Conservation (phyloP, 2,113 vertebrate species). For the Xenus cinereus region DNA sequence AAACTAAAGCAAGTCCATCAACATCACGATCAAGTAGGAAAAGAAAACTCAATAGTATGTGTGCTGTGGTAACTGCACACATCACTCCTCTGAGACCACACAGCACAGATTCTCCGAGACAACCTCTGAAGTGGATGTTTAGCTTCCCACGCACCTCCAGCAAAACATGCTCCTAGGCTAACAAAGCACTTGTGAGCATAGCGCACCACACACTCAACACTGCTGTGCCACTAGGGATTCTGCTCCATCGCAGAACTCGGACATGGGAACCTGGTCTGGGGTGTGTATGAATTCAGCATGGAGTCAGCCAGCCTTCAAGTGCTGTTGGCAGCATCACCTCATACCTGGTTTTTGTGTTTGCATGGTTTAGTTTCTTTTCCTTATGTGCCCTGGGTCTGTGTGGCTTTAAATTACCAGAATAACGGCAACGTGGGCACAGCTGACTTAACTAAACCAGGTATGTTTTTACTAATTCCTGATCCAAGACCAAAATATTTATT, state of each 20-base stretch:
- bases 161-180: background rate
- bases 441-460: background rate
- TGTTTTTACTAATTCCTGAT: background rate
- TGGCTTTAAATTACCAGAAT: background rate
- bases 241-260: background rate
- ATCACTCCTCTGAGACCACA: rapidly evolving
- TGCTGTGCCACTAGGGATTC: background rate
- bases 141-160: background rate
- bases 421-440: background rate
- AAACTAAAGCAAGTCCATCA: background rate
- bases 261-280: background rate
- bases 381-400: background rate
- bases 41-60: background rate
- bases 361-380: too few species aligned
- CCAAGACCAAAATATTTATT: background rate
- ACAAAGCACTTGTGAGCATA: background rate
- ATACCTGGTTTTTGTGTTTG: background rate
- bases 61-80: background rate
- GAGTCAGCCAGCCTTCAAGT: background rate
- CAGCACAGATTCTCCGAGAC: background rate
- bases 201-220: background rate
- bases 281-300: rapidly evolving
- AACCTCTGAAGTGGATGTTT: background rate
- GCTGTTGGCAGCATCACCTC: background rate
- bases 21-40: background rate